These are phyloP conservation scores for Vidua macroura DNA, from an alignment of 2,113 vertebrate species.

Conservation along the genomic window DNA sequence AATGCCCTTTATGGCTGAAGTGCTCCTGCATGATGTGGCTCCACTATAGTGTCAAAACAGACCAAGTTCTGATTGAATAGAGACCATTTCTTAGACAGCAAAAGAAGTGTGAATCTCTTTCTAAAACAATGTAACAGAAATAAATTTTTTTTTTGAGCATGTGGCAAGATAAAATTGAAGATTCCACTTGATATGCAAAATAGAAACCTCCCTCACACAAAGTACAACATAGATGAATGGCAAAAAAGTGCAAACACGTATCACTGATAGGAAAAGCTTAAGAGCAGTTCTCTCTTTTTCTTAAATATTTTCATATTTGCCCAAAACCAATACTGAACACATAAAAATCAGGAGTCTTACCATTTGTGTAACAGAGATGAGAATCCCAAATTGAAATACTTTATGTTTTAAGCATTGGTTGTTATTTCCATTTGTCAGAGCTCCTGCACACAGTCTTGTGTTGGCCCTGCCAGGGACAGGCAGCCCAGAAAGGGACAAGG, in stretches of 20 bases:
- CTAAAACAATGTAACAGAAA: neutral
- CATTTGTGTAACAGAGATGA: neutral
- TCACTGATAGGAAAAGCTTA: neutral
- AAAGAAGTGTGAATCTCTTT: neutral
- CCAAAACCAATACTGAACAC: neutral
- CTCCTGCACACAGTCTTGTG: neutral
- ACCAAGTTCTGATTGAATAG: neutral
- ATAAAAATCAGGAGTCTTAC: neutral
- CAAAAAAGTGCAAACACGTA: neutral
- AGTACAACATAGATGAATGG: neutral
- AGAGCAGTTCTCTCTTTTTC: neutral
- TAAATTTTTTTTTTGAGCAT: neutral
- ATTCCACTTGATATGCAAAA: neutral
- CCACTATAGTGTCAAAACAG: neutral
- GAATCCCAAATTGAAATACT: neutral
- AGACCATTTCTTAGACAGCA: neutral
- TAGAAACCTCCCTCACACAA: neutral
- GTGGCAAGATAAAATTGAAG: neutral
- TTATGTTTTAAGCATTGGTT: rapidly evolving
- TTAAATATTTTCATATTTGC: neutral
- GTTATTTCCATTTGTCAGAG: neutral
- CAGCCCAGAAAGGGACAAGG: neutral
- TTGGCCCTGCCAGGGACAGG: neutral
- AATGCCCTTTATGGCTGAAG: neutral
- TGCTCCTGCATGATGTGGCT: neutral